A percentile compares a stretch with the other conserved stretches of the same genome.
These are phyloP conservation scores for Siderastrea siderea DNA, from an alignment of 92 coral and sea anemone genomes.

Conservation along the genomic window DNA sequence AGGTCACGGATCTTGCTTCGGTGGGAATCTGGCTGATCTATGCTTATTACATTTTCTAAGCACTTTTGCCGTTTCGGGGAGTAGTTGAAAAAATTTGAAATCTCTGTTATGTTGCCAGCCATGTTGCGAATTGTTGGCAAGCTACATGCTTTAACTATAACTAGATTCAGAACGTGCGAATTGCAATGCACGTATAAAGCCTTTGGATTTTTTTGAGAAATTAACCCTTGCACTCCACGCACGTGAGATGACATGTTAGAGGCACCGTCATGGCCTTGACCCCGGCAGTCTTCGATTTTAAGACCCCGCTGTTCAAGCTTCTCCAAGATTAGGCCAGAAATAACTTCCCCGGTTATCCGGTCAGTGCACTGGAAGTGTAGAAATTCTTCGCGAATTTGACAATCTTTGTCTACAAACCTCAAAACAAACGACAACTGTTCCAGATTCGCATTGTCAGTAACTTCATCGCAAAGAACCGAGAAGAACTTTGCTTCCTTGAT, in stretches of 20 bases:
- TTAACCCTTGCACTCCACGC: constrained; percentile 69
- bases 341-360: constrained; percentile 60
- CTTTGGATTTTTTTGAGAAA: constrained; percentile 46
- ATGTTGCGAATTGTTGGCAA: constrained; percentile 66
- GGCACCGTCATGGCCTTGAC: constrained; percentile 56
- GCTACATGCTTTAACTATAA: constrained; percentile 46
- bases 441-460: constrained; percentile 44
- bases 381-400: constrained; percentile 62
- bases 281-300: constrained; percentile 48
- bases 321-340: constrained; percentile 32
- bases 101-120: constrained; percentile 45
- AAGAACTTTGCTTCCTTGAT: background rate
- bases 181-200: constrained; percentile 46
- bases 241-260: constrained; percentile 37
- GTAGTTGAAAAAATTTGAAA: constrained; percentile 14
- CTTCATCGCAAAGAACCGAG: constrained; percentile 40
- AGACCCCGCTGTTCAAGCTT: constrained; percentile 36
- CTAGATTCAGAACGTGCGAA: constrained; percentile 46
- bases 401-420: constrained; percentile 50
- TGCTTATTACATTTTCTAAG: no score
- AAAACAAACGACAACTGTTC: constrained; percentile 46
- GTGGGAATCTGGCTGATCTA: constrained; percentile 23
- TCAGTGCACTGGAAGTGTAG: constrained; percentile 50
- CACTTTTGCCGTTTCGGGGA: constrained; percentile 61
- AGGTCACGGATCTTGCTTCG: constrained; percentile 56